A percentile compares a stretch with the other conserved stretches of the same genome.
phyloP scores from a whole-genome alignment of 2,113 vertebrate genomes.

The Istiophorus platypterus region DNA sequence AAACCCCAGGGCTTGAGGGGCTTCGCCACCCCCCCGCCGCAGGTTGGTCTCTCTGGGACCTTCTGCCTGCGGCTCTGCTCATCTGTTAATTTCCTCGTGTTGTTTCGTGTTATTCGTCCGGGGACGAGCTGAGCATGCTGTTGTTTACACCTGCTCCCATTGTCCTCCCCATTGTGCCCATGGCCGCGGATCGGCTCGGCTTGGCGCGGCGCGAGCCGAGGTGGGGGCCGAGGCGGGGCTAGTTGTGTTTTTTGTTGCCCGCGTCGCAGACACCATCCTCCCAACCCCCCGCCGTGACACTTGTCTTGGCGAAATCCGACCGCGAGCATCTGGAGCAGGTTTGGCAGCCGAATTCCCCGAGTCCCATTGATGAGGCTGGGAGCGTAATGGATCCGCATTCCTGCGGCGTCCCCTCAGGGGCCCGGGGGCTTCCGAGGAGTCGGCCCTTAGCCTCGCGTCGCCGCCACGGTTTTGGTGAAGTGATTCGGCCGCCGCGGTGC shows the following conservation, averaged over 20 bases:
- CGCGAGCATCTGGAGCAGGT: conserved; percentile 79
- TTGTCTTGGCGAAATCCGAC: conserved; percentile 73
- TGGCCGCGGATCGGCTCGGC: too few relatives aligned
- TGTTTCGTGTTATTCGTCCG: conserved; percentile 50
- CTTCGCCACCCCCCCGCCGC: not conserved
- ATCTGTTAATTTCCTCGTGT: conserved; percentile 31
- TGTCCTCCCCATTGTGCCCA: conserved; percentile 44
- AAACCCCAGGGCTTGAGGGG: conserved; percentile 1
- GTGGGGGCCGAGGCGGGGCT: too few relatives aligned
- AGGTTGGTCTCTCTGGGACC: conserved; percentile 7
- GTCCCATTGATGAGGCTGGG: conserved; percentile 78
- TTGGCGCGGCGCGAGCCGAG: too few relatives aligned
- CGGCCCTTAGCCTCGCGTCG: conserved; percentile 71
- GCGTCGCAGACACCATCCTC: conserved; percentile 43
- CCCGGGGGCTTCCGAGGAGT: conserved; percentile 60
- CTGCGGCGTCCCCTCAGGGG: conserved; percentile 71
- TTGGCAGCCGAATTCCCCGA: conserved; percentile 69
- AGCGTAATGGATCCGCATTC: conserved; percentile 74
- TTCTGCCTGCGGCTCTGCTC: conserved; percentile 34
- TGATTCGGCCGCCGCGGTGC: conserved; percentile 53
- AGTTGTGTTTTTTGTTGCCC: conserved; percentile 40
- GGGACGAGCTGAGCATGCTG: conserved; percentile 11
- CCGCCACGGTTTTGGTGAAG: conserved; percentile 72
- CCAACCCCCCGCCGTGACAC: too few relatives aligned
- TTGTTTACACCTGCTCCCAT: conserved; percentile 63